Conservation (phyloP, 1,140 invertebrate genomes). For the Zaprionus gabonicus region DNA sequence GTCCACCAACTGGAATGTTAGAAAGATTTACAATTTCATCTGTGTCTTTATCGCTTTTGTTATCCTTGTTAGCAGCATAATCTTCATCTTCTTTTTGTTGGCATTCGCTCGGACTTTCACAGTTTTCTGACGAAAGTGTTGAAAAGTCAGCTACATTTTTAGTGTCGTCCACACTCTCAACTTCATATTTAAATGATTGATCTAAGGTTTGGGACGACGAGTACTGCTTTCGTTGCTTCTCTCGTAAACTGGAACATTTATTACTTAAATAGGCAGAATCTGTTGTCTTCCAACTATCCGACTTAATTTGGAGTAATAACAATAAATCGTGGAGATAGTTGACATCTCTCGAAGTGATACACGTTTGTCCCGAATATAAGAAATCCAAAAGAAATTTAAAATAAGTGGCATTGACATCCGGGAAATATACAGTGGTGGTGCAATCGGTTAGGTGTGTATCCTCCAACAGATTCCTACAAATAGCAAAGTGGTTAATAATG, state of each 20-base stretch:
- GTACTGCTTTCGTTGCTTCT: constrained; percentile 79
- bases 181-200: constrained; percentile 70
- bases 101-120: constrained; percentile 56
- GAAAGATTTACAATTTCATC: constrained; percentile 76
- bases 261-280: constrained; percentile 79
- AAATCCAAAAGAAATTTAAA: constrained; percentile 92
- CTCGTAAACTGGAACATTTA: constrained; percentile 75
- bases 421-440: constrained; percentile 91
- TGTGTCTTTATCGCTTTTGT: constrained; percentile 74
- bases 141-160: constrained; percentile 57
- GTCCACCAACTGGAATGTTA: constrained; percentile 65
- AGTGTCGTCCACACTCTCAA: constrained; percentile 68
- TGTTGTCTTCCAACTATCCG: constrained; percentile 87
- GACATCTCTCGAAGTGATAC: constrained; percentile 91
- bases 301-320: constrained; percentile 92
- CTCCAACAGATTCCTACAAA: constrained; percentile 87
- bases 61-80: constrained; percentile 62
- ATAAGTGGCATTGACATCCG: constrained; percentile 90
- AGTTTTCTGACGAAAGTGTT: constrained; percentile 58
- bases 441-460: constrained; percentile 89
- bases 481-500: neutral
- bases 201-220: constrained; percentile 58
- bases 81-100: constrained; percentile 54
- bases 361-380: constrained; percentile 93
- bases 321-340: constrained; percentile 92